Conservation (phyloP, 2,113 vertebrate genomes). For the Myotis davidii region DNA sequence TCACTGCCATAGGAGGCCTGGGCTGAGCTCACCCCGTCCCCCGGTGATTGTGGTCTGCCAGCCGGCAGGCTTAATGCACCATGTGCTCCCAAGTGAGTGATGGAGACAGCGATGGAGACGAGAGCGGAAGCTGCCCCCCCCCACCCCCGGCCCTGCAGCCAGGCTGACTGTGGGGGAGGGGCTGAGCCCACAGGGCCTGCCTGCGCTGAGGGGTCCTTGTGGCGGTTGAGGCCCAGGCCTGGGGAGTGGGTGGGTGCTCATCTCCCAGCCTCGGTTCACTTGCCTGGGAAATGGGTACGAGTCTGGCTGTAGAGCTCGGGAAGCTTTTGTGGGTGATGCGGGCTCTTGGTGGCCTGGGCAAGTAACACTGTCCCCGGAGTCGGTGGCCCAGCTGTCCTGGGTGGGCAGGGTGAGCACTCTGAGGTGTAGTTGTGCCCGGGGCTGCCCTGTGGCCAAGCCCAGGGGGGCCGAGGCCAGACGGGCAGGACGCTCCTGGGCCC, state of each 20-base stretch:
- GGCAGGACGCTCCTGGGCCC: background rate
- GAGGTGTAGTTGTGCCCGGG: background rate
- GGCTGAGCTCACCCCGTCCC: rapidly evolving
- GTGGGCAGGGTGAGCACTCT: background rate
- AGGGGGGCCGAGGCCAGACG: background rate
- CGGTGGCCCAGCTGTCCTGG: background rate
- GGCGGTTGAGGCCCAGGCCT: background rate
- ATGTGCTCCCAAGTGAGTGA: rapidly evolving
- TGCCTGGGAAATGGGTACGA: background rate
- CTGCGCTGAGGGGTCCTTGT: background rate
- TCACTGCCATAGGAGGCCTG: no score
- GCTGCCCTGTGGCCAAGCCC: no score
- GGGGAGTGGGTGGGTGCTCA: rapidly evolving
- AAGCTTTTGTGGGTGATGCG: background rate
- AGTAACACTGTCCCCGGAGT: background rate
- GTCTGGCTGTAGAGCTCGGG: background rate
- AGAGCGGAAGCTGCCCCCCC: background rate
- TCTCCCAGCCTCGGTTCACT: background rate
- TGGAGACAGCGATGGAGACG: rapidly evolving
- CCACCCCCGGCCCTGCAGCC: background rate
- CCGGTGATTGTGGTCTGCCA: background rate
- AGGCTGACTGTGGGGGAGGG: background rate
- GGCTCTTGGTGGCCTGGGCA: background rate
- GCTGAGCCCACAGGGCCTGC: background rate
- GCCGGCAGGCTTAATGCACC: background rate